These are phyloP conservation scores for Caenorhabditis afra DNA, from an alignment of 2,888 invertebrate species.

Conservation along the genomic window DNA sequence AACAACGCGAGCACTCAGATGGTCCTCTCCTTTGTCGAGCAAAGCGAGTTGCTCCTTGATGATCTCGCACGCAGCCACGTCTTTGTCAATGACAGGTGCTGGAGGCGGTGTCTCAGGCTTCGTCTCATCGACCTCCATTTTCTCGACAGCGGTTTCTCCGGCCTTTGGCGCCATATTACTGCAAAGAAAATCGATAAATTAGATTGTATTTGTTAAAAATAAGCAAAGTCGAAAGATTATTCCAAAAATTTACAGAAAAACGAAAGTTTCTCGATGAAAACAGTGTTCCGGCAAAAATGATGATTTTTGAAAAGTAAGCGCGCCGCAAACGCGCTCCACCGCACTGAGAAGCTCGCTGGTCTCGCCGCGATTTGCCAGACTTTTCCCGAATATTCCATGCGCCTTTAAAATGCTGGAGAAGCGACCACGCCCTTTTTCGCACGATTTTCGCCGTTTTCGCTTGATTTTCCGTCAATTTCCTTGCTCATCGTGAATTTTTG, in stretches of 20 bases:
- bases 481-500: neutral
- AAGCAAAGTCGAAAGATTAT: neutral
- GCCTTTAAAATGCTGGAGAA: constrained; percentile 47
- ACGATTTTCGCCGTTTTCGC: constrained; percentile 16
- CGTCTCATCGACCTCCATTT: constrained; percentile 74
- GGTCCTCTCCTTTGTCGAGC: constrained; percentile 74
- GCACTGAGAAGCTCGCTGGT: constrained; percentile 10
- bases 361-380: constrained; percentile 52
- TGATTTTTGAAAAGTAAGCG: constrained; percentile 37
- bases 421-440: constrained; percentile 35
- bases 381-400: constrained; percentile 56
- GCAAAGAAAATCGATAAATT: neutral
- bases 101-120: constrained; percentile 49
- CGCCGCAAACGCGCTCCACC: constrained; percentile 41
- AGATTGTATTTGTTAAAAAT: neutral
- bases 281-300: constrained; percentile 39
- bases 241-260: constrained; percentile 2
- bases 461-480: neutral
- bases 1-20: constrained; percentile 72
- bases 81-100: constrained; percentile 62
- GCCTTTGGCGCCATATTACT: constrained; percentile 36
- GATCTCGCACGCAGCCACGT: constrained; percentile 43
- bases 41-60: constrained; percentile 64
- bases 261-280: neutral
- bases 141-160: constrained; percentile 57